Evolutionary conservation across 2,797 vertebrate genomes (phyloP).

Genomic region (Rhynchonycteris naso): DNA sequence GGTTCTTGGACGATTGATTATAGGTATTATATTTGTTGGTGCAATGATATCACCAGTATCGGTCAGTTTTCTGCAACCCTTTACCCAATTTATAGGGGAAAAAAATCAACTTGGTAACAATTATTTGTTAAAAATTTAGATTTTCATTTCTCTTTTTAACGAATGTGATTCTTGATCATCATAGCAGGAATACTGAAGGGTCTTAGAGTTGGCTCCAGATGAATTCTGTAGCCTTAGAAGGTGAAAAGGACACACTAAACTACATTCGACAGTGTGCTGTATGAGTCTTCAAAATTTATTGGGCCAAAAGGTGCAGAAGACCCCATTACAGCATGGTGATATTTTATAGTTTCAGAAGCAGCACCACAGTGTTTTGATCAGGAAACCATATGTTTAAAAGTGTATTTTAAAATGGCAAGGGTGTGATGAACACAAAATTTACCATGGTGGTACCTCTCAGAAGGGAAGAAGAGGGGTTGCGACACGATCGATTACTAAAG

Average conservation of each 20-base stretch:
- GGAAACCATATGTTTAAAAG: neutral
- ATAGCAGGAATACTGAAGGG: neutral
- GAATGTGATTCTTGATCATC: neutral
- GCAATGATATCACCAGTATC: neutral
- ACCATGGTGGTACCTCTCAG: neutral
- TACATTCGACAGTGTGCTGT: neutral
- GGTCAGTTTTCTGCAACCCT: neutral
- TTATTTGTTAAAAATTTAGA: neutral
- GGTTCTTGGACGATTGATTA: neutral
- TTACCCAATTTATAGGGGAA: neutral
- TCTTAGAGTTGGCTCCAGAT: neutral
- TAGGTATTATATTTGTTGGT: neutral
- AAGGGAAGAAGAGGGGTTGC: neutral
- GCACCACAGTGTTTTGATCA: neutral
- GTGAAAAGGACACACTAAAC: neutral
- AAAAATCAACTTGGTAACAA: neutral
- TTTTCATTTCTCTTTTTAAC: conserved; percentile 41
- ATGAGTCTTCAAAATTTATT: neutral
- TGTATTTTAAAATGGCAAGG: neutral
- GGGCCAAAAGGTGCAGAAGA: neutral
- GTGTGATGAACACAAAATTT: neutral
- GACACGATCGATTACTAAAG: neutral
- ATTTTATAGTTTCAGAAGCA: conserved; percentile 1
- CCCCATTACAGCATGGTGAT: neutral
- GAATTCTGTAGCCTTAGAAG: neutral